phyloP scores from a whole-genome alignment of 2,888 invertebrate species.

The Pristionchus mayeri region DNA sequence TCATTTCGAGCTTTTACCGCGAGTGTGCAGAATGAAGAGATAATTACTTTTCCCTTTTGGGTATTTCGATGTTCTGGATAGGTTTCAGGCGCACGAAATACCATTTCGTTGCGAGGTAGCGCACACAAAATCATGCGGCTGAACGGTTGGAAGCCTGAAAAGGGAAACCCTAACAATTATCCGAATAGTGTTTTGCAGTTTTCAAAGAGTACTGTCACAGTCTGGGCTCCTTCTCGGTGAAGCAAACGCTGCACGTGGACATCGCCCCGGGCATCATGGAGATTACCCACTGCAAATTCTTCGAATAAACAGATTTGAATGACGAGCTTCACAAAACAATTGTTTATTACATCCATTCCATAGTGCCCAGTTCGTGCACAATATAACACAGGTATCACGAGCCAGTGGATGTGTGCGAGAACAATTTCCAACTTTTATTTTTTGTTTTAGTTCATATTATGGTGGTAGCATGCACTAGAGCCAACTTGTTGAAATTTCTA shows the following conservation, averaged over 20 bases:
- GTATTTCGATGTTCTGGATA: background rate
- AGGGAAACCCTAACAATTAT: background rate
- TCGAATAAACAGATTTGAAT: no score
- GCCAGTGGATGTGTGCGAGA: no score
- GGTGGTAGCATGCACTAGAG: no score
- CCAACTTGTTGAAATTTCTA: no score
- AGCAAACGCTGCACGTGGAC: background rate
- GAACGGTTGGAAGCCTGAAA: background rate
- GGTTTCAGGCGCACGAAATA: background rate
- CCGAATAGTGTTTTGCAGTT: background rate
- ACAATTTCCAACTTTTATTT: no score
- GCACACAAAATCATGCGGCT: no score
- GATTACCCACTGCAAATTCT: constrained; percentile 20
- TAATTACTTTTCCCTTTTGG: background rate
- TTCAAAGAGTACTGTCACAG: background rate
- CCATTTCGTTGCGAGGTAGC: background rate
- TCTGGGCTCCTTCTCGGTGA: background rate
- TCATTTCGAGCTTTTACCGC: background rate
- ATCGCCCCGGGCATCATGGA: background rate
- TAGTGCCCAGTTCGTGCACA: no score
- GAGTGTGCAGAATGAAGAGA: no score
- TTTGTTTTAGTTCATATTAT: no score
- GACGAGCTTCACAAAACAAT: no score
- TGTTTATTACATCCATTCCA: no score
- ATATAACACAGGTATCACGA: no score